phyloP scores from a whole-genome alignment of 1,140 invertebrate genomes.

The Sesamia nonagrioides region DNA sequence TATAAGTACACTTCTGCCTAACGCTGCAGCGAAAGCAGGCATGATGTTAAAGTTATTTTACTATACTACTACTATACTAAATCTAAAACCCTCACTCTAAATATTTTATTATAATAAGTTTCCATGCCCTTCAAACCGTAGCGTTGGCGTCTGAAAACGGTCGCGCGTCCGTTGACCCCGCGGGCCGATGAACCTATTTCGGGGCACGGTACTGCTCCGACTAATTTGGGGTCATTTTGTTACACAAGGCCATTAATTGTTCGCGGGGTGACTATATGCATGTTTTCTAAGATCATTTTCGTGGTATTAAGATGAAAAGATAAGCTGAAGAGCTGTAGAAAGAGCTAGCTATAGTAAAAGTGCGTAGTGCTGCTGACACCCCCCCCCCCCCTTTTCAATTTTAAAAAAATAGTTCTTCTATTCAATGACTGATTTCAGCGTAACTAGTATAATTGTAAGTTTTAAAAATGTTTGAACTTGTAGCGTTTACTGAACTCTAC shows the following conservation, averaged over 20 bases:
- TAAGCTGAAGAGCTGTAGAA: background rate
- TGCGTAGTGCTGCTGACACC: too few relatives aligned
- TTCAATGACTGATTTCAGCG: too few relatives aligned
- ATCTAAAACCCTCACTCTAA: background rate
- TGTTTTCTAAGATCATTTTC: background rate
- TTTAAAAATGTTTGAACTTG: too few relatives aligned
- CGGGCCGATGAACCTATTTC: slow-evolving; percentile 57
- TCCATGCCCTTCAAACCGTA: slow-evolving; percentile 32
- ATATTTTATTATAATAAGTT: slow-evolving; percentile 24
- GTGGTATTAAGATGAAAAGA: background rate
- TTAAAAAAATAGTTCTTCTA: too few relatives aligned
- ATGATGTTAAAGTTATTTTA: too few relatives aligned
- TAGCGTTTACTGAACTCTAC: too few relatives aligned
- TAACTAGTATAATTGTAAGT: too few relatives aligned
- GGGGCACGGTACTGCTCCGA: slow-evolving; percentile 52
- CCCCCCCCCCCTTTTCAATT: too few relatives aligned
- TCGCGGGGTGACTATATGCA: background rate
- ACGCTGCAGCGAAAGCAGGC: too few relatives aligned
- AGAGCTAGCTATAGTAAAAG: background rate
- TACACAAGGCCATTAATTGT: slow-evolving; percentile 40
- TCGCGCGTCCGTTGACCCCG: slow-evolving; percentile 48
- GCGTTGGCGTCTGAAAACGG: slow-evolving; percentile 34
- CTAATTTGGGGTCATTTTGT: slow-evolving; percentile 60
- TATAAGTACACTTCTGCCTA: too few relatives aligned
- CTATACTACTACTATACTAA: too few relatives aligned